Base-by-base conservation (phyloP, 2,797 vertebrate species). In the Garrulus glandarius region DNA sequence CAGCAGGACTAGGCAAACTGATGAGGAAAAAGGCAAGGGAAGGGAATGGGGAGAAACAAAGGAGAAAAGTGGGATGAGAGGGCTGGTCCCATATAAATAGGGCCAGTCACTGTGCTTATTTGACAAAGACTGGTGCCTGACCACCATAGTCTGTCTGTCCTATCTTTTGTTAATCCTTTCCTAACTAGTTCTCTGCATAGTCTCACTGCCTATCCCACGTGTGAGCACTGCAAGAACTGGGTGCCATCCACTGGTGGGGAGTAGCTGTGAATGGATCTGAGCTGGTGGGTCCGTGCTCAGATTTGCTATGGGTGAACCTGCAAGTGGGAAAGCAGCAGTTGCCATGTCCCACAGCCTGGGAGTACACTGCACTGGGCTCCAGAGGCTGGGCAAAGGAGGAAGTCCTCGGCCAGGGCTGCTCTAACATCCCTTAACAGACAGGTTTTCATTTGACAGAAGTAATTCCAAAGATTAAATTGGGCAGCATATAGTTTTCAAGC, bases 121-220 rank as follows among this genome's bases (percentile, higher is more conserved):
- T 72, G 29, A 24, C 20, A 41, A 26, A 86, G 20, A 7, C 16
- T 19, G 1, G 1, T 39, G 8, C 24, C 34, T 61, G 56, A 39
- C 22, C 20, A 47, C 21, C 49, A 27, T 15, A 61, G 11, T 22
- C 34, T 55, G 11, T 22, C 34, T 55, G 30, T 26, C 41, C 41
- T 11, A 47, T 26, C 34, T 61, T 61, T 61, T 5, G 1, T 46
- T 15, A 13, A 19, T 55, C 14, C 17, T 69, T 30, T 77, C 64
- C 22, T 55, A 8, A 14, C 6, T 6, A 12, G 5, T 5, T 22
- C 24, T 53, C 39, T 78, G 30, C 14, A 17, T 17, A 9, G 13
- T 41, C 14, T 36, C 26, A 21, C 17, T 39, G 8, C 23, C 44
- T 27, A 0, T 18, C 39, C 26, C 2, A 0, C 1, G 0, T n/a